Evolutionary conservation across 2,888 invertebrate genomes (phyloP).

Genomic region (Neoaliturus tenellus): DNA sequence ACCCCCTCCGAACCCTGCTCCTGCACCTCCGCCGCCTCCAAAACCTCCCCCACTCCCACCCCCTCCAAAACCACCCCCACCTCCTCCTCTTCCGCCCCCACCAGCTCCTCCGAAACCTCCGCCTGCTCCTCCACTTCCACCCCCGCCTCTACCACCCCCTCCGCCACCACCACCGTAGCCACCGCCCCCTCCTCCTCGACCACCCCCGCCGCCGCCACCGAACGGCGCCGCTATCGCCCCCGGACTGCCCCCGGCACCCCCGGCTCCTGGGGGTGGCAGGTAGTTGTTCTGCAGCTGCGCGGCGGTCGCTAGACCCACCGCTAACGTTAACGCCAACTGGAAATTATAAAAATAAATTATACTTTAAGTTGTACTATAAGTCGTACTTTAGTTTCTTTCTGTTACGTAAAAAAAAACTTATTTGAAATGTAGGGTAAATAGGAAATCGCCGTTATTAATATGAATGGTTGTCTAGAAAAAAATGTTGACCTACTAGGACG

Average conservation of each 20-base stretch:
- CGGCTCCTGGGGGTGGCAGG: conserved; percentile 46
- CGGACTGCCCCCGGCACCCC: conserved; percentile 57
- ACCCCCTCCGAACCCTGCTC: conserved; percentile 43
- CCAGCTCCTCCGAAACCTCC: conserved; percentile 2
- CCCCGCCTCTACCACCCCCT: conserved; percentile 20
- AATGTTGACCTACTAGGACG: no score
- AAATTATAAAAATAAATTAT: background rate
- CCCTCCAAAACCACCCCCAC: conserved; percentile 17
- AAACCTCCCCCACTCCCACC: conserved; percentile 48
- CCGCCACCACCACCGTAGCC: conserved; percentile 32
- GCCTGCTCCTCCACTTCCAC: conserved; percentile 45
- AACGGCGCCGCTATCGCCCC: conserved; percentile 50
- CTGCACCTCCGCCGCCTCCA: conserved; percentile 43
- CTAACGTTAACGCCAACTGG: conserved; percentile 18
- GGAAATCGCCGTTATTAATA: no score
- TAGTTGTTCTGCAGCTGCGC: conserved; percentile 48
- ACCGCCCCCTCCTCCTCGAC: background rate
- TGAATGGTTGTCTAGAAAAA: no score
- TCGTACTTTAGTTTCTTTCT: no score
- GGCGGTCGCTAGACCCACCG: conserved; percentile 44
- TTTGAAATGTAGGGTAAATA: no score
- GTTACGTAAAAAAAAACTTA: no score
- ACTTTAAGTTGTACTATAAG: no score
- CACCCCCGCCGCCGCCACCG: conserved; percentile 31
- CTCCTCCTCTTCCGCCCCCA: conserved; percentile 19